Base-by-base conservation (phyloP, 2,113 vertebrate species). In the Esox niger region DNA sequence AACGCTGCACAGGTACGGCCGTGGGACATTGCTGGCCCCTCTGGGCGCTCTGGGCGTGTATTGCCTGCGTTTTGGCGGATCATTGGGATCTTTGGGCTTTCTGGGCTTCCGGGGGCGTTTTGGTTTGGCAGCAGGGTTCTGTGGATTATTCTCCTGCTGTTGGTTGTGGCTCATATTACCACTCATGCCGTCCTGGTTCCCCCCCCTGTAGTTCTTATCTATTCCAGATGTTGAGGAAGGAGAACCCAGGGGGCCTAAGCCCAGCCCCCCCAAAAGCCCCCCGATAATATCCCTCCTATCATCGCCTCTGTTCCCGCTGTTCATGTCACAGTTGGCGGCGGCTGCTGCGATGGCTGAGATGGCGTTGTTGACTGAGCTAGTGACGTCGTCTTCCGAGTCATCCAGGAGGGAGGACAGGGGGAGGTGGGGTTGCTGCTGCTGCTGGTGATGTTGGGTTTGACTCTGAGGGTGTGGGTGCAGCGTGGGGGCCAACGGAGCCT, bases 1-100 rank as follows among this genome's bases (percentile, higher is more conserved):
- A 30, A 94, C 91, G 0, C 93, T 93, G 82, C 96, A 97, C 29
- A 92, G 93, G 79, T 95, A 96, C n/a, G 95, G 96, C 69, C 93
- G 93, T 74, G 96, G 92, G 23, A 86, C 82, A 32, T 88, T 90
- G 23, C 86, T 79, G 7, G 84, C 73, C 15, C 86, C 87, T 5
- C 38, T 43, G 17, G 17, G 64, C 77, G 87, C 80, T 82, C 90
- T 88, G 10, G 88, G 89, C 38, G 86, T 86, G 74, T 90, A 86
- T 64, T 90, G 89, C 70, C 89, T 86, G 78, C 87, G 89, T 78
- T 91, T 92, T 7, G 84, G 80, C 63, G 85, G 82, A 38, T 70
- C 64, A n/a, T 80, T 74, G 2, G 87, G 84, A 60, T 91, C 91
- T 74, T 91, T 92, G 80, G 91, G 91, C 57, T 90, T 88, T 71